These are phyloP conservation scores for Acleris literana DNA, from an alignment of 2,888 invertebrate genomes.

Conservation along the genomic window DNA sequence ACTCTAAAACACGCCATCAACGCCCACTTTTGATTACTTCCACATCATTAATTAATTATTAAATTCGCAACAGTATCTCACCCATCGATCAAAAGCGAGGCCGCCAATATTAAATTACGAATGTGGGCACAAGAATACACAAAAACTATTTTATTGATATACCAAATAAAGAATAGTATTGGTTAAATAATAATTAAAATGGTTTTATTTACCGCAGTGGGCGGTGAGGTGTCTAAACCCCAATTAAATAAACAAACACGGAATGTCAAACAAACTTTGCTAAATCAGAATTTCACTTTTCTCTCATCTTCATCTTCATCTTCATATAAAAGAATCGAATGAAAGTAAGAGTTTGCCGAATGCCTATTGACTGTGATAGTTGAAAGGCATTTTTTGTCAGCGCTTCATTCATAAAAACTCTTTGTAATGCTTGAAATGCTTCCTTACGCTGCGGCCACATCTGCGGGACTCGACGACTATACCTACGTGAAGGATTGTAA, in stretches of 20 bases:
- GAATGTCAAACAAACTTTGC: constrained; percentile 36
- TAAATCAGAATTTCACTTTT: constrained; percentile 50
- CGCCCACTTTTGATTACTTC: constrained; percentile 37
- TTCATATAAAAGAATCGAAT: constrained; percentile 1
- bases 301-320: constrained; percentile 20
- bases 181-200: constrained; percentile 11
- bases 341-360: constrained; percentile 31
- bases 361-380: constrained; percentile 5
- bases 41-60: constrained; percentile 44
- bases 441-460: too few species aligned
- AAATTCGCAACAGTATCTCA: constrained; percentile 49
- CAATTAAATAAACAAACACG: constrained; percentile 50
- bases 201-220: constrained; percentile 8
- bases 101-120: constrained; percentile 36
- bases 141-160: constrained; percentile 25
- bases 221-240: constrained; percentile 39
- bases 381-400: constrained; percentile 30
- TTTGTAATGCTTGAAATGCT: constrained; percentile 13
- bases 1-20: constrained; percentile 39
- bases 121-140: constrained; percentile 30
- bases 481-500: too few species aligned
- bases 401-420: constrained; percentile 28
- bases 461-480: too few species aligned
- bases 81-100: constrained; percentile 50
- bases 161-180: constrained; percentile 19